Evolutionary conservation across 2,113 vertebrate species (phyloP), one percentile per base, ranked within the genome.

Genomic region (Eptesicus fuscus): DNA sequence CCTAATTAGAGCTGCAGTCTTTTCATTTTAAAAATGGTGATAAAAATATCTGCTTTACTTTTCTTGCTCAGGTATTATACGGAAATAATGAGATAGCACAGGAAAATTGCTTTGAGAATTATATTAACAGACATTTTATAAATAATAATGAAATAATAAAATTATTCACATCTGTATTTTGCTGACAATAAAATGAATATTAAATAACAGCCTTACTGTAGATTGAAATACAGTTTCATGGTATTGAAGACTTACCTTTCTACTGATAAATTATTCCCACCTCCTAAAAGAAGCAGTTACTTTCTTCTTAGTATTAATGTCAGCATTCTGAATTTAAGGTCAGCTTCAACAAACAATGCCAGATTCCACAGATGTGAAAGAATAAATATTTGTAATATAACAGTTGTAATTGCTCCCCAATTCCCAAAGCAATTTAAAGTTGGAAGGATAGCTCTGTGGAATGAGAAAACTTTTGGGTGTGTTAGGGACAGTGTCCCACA

Each of bases 401-500:
- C 30, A 76, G 16, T 79, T 91, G 14, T 95, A 88, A 96, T 91
- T 95, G 70, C 85, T 70, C 91, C 94, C 96, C 30, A 94, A 89
- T 86, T 93, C 96, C 93, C 97, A 97, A 88, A 96, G 69, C 94
- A 97, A 96, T 96, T 97, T 97, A 96, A 96, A 96, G 53, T 92
- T 92, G 16, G 53, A 89, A 56, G 56, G 9, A 86, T 51, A 71
- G 25, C 85, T 86, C 47, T 89, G 23, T 88, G 73, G 10, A 25
- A 85, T n/a, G 25, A 30, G 80, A 28, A 92, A 95, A 94, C 53
- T 94, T 94, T n/a, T 35, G 28, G 23, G 11, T 71, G 3, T 2
- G 0, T 85, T 16, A 74, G 82, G 30, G 44, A 97, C 17, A 87
- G 8, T 63, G 59, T 90, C 78, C 42, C 95, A 96, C 32, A 94